These are phyloP conservation scores for Galerucella pusilla DNA, from an alignment of 2,888 invertebrate genomes.

Conservation along the genomic window DNA sequence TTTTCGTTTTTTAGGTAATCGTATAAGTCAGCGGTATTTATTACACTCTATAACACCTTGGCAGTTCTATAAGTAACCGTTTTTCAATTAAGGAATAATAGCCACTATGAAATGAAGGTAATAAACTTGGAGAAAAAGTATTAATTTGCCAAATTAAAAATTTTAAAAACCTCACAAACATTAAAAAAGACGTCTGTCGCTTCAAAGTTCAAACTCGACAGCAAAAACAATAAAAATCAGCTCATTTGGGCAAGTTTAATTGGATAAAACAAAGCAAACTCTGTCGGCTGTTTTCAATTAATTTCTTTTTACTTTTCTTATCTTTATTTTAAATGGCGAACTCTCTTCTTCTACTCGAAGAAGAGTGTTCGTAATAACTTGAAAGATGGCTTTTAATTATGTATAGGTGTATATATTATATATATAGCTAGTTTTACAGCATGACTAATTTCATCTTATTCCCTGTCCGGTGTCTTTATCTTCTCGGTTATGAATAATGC, in stretches of 20 bases:
- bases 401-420: conserved; percentile 11
- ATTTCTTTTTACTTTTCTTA: conserved; percentile 15
- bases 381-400: conserved; percentile 27
- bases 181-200: neutral
- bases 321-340: neutral
- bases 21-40: no score
- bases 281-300: conserved; percentile 26
- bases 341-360: conserved; percentile 1
- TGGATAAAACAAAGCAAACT: conserved; percentile 26
- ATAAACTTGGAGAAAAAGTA: neutral
- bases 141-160: neutral
- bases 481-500: neutral
- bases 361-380: conserved; percentile 16
- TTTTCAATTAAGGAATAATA: neutral
- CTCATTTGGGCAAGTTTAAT: conserved; percentile 24
- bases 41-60: no score
- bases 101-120: neutral
- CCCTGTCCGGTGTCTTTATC: conserved; percentile 4
- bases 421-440: neutral
- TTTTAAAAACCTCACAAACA: neutral
- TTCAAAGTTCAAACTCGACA: neutral
- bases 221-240: conserved; percentile 21
- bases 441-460: conserved; percentile 20
- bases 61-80: neutral
- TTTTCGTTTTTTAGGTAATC: no score